These are phyloP conservation scores for Axis porcinus DNA, from an alignment of 2,113 vertebrate species.

Conservation along the genomic window DNA sequence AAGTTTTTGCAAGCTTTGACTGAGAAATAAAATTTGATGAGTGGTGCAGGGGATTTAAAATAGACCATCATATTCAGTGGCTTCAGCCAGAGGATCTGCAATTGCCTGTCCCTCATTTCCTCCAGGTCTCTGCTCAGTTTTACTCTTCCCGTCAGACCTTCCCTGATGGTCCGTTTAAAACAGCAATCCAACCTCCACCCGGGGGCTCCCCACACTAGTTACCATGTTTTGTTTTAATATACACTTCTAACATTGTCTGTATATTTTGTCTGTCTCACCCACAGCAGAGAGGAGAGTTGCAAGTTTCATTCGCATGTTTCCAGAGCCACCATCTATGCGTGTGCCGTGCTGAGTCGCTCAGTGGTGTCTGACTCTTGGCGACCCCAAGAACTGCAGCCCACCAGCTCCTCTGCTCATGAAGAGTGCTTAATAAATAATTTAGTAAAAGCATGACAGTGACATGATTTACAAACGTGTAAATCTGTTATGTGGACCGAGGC, in stretches of 20 bases:
- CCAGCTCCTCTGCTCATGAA: background rate
- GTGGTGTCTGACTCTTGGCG: background rate
- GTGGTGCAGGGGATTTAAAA: background rate
- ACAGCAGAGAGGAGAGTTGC: rapidly evolving
- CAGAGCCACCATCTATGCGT: rapidly evolving
- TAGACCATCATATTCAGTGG: rapidly evolving
- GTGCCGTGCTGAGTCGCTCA: rapidly evolving
- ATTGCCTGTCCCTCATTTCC: background rate
- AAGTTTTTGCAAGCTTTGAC: background rate
- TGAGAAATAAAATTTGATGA: background rate
- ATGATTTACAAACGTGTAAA: background rate
- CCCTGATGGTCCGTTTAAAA: background rate
- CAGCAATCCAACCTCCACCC: background rate
- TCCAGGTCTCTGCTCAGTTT: background rate
- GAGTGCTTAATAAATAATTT: background rate
- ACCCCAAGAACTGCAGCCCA: background rate
- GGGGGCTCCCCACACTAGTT: rapidly evolving
- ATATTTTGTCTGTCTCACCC: background rate
- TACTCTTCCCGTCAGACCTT: background rate
- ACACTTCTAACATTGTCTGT: rapidly evolving
- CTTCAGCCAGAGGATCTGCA: background rate
- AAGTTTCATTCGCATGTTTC: no score
- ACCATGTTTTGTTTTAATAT: background rate
- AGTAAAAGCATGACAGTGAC: rapidly evolving
- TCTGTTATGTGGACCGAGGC: background rate